A percentile compares a stretch with the other conserved stretches of the same genome.
phyloP scores from a whole-genome alignment of 2,888 invertebrate species.

The Netelia inedita region DNA sequence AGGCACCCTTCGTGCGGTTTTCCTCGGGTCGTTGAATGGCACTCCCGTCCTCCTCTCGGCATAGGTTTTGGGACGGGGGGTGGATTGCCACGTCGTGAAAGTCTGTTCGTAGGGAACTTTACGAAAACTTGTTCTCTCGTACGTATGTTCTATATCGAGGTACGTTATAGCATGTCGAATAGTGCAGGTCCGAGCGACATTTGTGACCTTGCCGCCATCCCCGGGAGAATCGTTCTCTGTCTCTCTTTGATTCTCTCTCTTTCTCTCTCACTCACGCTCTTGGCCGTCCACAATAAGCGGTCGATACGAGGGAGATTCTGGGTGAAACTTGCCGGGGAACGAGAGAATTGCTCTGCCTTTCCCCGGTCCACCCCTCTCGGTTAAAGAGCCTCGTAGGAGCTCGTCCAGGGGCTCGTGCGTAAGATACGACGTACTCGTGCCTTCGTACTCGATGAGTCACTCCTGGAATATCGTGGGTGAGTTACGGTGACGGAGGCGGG shows the following conservation, averaged over 20 bases:
- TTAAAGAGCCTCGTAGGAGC: constrained; percentile 9
- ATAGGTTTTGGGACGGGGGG: background rate
- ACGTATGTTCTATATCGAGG: background rate
- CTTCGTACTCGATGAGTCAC: constrained; percentile 31
- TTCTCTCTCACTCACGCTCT: constrained; percentile 3
- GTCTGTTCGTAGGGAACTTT: constrained; percentile 19
- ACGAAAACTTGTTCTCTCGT: constrained; percentile 33
- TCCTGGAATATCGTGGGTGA: constrained; percentile 5
- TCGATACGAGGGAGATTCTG: constrained; percentile 51
- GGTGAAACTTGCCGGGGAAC: constrained; percentile 13
- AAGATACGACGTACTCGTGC: constrained; percentile 37
- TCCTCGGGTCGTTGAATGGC: constrained; percentile 1
- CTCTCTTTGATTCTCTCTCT: background rate
- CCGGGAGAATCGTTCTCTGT: constrained; percentile 8
- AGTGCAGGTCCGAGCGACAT: constrained; percentile 33
- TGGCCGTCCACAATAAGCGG: constrained; percentile 28
- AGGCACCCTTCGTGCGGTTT: background rate
- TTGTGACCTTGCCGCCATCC: constrained; percentile 1
- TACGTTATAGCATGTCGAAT: constrained; percentile 3
- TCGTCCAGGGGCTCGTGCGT: constrained; percentile 32
- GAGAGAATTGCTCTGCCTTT: background rate
- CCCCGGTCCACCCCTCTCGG: background rate
- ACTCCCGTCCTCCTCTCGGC: constrained; percentile 2
- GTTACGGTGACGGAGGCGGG: background rate
- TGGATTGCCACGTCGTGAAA: constrained; percentile 11